Conservation (phyloP, 2,113 vertebrate genomes). For the Stercorarius parasiticus region DNA sequence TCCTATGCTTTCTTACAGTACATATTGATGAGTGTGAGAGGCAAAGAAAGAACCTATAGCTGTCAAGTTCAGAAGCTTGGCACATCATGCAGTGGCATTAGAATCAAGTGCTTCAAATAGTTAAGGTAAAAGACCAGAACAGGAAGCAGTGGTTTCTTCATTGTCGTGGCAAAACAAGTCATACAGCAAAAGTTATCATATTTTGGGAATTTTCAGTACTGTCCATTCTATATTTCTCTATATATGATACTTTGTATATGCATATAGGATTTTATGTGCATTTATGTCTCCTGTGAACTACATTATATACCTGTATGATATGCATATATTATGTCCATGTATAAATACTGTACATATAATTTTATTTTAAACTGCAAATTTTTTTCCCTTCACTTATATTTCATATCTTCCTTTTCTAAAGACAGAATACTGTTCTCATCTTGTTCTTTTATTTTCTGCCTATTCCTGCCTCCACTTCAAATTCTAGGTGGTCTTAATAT, state of each 20-base stretch:
- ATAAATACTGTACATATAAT: not conserved
- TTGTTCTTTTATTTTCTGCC: not conserved
- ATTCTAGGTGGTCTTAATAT: not conserved
- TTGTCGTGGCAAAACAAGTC: not conserved
- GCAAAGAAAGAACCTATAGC: not conserved
- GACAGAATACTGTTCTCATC: not conserved
- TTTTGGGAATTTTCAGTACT: not conserved
- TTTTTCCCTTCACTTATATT: not conserved
- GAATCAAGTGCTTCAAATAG: not conserved
- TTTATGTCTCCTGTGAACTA: not conserved
- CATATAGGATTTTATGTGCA: not conserved
- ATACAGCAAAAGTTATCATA: not conserved
- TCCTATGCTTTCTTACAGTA: not conserved
- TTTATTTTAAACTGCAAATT: not conserved
- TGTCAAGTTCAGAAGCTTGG: not conserved
- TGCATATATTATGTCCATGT: not conserved
- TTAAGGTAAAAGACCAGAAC: not conserved
- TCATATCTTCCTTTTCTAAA: not conserved
- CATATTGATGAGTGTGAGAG: not conserved
- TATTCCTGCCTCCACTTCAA: not conserved
- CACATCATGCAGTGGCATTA: not conserved
- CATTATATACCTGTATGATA: not conserved
- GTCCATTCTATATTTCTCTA: not conserved
- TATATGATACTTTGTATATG: not conserved
- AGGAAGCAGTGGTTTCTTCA: not conserved